phyloP scores from a whole-genome alignment of 2,797 vertebrate species.

The Alcedo atthis region DNA sequence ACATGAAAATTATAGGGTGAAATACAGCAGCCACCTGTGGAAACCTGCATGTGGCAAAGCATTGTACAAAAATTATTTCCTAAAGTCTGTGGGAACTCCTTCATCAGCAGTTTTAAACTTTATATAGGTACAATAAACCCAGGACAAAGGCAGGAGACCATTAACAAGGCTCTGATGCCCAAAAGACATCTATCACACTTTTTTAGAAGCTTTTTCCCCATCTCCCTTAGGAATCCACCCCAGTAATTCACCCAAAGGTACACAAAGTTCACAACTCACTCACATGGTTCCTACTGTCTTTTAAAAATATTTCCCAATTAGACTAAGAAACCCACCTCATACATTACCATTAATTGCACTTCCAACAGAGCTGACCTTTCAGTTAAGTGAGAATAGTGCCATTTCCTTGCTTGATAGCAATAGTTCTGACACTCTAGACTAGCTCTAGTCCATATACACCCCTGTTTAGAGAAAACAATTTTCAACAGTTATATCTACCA shows the following conservation, averaged over 20 bases:
- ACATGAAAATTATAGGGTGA: neutral
- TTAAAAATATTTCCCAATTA: conserved; percentile 68
- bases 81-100: conserved; percentile 18
- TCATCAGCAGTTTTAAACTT: conserved; percentile 48
- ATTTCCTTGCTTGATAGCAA: conserved; percentile 11
- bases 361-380: conserved; percentile 57
- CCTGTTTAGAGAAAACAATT: neutral
- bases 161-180: conserved; percentile 61
- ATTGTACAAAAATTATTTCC: neutral
- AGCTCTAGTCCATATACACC: neutral
- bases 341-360: conserved; percentile 64
- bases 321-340: conserved; percentile 39
- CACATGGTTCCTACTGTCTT: conserved; percentile 7
- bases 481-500: neutral
- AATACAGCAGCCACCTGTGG: neutral
- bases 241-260: conserved; percentile 43
- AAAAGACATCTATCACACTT: conserved; percentile 33
- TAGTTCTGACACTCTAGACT: neutral
- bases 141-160: conserved; percentile 49
- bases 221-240: conserved; percentile 35
- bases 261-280: conserved; percentile 24
- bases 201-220: conserved; percentile 1
- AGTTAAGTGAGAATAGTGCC: conserved; percentile 14
- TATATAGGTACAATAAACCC: conserved; percentile 13
- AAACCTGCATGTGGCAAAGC: neutral